Evolutionary conservation across 2,797 vertebrate genomes (phyloP).

Genomic region (Mallotus villosus): DNA sequence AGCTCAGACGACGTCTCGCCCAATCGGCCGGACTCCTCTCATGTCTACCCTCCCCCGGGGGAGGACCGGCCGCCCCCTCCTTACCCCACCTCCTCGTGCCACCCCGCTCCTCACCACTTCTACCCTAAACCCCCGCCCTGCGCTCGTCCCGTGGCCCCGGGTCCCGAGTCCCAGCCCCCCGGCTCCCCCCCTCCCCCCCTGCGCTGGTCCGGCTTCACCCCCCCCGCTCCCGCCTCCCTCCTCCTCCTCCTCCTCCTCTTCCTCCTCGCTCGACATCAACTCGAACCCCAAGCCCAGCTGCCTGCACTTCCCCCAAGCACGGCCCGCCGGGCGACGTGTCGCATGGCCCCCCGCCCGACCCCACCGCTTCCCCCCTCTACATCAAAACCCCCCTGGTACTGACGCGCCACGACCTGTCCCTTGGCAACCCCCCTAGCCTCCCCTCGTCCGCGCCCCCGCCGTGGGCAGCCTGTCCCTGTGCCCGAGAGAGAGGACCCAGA

Average conservation of each 20-base stretch:
- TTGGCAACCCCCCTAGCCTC: conserved; percentile 80
- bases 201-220: conserved; percentile 79
- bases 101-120: conserved; percentile 72
- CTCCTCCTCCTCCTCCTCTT: conserved; percentile 74
- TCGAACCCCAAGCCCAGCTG: conserved; percentile 81
- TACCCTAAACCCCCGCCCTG: conserved; percentile 78
- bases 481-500: conserved; percentile 85
- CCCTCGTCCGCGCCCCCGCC: conserved; percentile 74
- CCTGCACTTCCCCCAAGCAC: conserved; percentile 82
- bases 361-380: conserved; percentile 78
- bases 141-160: conserved; percentile 76
- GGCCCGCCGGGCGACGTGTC: conserved; percentile 69
- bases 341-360: conserved; percentile 69
- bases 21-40: conserved; percentile 86
- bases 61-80: conserved; percentile 79
- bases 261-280: conserved; percentile 82
- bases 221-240: conserved; percentile 72
- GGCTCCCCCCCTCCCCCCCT: conserved; percentile 71
- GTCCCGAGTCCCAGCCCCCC: conserved; percentile 78
- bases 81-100: conserved; percentile 73
- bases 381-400: conserved; percentile 80
- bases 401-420: conserved; percentile 78
- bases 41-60: conserved; percentile 77
- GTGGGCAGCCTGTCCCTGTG: conserved; percentile 83
- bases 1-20: conserved; percentile 83